Conservation (phyloP, 2,888 invertebrate species). For the Melanargia galathea region DNA sequence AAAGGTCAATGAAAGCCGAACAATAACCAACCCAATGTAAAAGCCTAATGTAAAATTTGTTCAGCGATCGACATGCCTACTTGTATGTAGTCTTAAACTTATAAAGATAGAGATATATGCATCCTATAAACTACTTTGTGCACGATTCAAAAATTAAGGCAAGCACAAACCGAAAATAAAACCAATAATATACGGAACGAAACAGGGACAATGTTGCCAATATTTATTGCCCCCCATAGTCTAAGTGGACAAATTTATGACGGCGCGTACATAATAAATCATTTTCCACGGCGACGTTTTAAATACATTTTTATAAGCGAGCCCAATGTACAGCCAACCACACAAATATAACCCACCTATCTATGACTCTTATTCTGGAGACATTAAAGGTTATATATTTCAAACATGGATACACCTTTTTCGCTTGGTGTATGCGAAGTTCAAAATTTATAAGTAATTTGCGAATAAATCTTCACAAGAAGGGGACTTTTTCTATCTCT, state of each 20-base stretch:
- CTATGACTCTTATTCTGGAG: conserved; percentile 19
- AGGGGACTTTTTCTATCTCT: conserved; percentile 66
- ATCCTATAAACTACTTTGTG: conserved; percentile 11
- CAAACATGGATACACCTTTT: not conserved
- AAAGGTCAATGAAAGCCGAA: too few relatives aligned
- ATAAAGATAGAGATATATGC: not conserved
- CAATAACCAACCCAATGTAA: too few relatives aligned
- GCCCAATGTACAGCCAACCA: conserved; percentile 59
- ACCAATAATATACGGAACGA: conserved; percentile 39
- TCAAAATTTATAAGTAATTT: conserved; percentile 80
- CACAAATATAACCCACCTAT: conserved; percentile 17
- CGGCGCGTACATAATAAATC: conserved; percentile 72
- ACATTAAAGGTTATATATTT: conserved; percentile 17
- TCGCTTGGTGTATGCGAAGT: conserved; percentile 38
- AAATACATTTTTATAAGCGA: conserved; percentile 81
- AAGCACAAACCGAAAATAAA: conserved; percentile 35
- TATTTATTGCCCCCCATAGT: conserved; percentile 72
- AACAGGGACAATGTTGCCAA: conserved; percentile 45
- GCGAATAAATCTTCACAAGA: conserved; percentile 77
- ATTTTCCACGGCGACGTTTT: conserved; percentile 75
- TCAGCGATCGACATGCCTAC: too few relatives aligned
- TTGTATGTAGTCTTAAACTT: not conserved
- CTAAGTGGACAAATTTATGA: conserved; percentile 80
- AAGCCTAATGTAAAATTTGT: too few relatives aligned
- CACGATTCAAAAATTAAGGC: conserved; percentile 28